A percentile compares a stretch with the other conserved stretches of the same genome.
These are phyloP conservation scores for Phaenicophaeus curvirostris DNA, from an alignment of 2,797 vertebrate species.

Conservation along the genomic window DNA sequence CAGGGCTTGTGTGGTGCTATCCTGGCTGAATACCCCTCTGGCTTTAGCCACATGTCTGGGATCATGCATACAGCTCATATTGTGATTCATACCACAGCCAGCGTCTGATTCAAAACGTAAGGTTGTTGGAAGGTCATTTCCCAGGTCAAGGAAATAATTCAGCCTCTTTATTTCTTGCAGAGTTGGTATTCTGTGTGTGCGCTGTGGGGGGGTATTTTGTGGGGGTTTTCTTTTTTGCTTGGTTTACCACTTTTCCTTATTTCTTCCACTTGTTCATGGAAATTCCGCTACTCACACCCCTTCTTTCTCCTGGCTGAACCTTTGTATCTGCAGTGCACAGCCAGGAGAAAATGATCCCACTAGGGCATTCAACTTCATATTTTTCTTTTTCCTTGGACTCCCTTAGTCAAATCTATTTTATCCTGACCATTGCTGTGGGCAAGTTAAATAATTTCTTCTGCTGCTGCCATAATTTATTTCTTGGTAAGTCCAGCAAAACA, in stretches of 20 bases:
- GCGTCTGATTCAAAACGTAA: not conserved
- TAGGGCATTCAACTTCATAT: not conserved
- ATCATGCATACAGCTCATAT: not conserved
- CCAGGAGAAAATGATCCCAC: not conserved
- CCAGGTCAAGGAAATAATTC: not conserved
- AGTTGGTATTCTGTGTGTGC: not conserved
- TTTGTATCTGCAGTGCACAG: not conserved
- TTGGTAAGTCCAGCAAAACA: not conserved
- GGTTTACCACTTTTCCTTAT: not conserved
- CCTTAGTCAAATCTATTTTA: not conserved
- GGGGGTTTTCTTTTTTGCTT: not conserved
- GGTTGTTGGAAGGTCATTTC: not conserved
- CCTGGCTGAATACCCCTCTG: not conserved
- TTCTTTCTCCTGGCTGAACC: not conserved
- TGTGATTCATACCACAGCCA: not conserved
- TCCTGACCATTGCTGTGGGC: not conserved
- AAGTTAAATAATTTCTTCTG: not conserved
- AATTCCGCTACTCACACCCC: not conserved
- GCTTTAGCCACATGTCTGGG: not conserved
- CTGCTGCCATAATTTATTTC: not conserved
- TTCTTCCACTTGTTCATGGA: not conserved
- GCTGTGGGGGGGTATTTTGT: accelerated
- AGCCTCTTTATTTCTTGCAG: not conserved
- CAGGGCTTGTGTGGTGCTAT: not conserved
- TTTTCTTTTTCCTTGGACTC: not conserved